These are phyloP conservation scores for Salminus brasiliensis DNA, from an alignment of 2,113 vertebrate genomes.

Conservation along the genomic window DNA sequence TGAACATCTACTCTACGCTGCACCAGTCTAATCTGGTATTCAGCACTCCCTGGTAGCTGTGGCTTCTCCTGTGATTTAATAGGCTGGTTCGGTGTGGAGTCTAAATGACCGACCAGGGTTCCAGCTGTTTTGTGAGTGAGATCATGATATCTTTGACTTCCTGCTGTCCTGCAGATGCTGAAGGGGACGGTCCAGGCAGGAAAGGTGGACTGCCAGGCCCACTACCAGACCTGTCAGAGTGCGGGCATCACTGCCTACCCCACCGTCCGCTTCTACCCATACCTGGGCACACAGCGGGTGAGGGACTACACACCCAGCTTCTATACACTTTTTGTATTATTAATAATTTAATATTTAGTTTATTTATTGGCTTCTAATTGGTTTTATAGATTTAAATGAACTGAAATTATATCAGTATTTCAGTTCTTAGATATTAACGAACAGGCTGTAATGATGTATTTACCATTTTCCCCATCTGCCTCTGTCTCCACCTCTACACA, in stretches of 20 bases:
- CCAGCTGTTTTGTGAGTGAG: background rate
- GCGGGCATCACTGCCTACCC: conserved; percentile 91
- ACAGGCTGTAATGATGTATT: too few species aligned
- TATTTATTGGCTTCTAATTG: too few species aligned
- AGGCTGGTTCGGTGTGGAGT: background rate
- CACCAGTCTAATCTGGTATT: too few species aligned
- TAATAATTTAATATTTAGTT: too few species aligned
- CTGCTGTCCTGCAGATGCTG: conserved; percentile 72
- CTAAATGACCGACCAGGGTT: background rate
- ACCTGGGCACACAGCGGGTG: conserved; percentile 80
- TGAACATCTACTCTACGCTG: too few species aligned
- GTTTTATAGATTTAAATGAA: too few species aligned
- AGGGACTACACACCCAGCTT: conserved; percentile 2
- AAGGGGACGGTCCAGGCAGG: conserved; percentile 91
- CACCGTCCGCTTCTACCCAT: conserved; percentile 87
- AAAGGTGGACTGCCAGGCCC: conserved; percentile 92
- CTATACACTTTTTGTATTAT: too few species aligned
- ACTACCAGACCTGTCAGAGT: conserved; percentile 83
- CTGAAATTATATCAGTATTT: too few species aligned
- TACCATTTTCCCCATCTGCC: too few species aligned
- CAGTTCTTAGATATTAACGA: too few species aligned
- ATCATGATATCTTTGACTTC: background rate
- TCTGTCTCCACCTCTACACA: conserved; percentile 49
- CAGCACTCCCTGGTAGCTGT: too few species aligned
- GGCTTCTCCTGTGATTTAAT: background rate